Conservation (phyloP, 2,888 invertebrate genomes). For the Pilophorus perplexus region DNA sequence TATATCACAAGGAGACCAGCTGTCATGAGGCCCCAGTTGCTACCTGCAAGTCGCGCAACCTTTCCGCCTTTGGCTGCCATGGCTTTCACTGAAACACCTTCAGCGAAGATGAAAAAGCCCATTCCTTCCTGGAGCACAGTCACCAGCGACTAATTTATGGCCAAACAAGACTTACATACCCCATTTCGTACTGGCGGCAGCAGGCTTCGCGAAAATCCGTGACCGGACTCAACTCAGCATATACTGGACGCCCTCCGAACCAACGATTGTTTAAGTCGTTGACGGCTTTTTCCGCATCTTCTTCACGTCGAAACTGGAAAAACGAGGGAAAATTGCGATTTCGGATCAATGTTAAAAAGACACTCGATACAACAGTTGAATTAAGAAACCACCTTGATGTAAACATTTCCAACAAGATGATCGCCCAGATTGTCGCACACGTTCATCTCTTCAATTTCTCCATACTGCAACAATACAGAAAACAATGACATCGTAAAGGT, state of each 20-base stretch:
- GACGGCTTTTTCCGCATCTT: constrained; percentile 97
- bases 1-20: too few species aligned
- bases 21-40: too few species aligned
- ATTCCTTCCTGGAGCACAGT: background rate
- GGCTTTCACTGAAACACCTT: too few species aligned
- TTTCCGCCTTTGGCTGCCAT: too few species aligned
- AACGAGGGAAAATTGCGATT: too few species aligned
- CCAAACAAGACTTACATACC: too few species aligned
- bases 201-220: constrained; percentile 99
- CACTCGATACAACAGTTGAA: too few species aligned
- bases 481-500: too few species aligned
- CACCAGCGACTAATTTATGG: background rate
- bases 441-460: constrained; percentile 99
- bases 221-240: constrained; percentile 97
- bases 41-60: too few species aligned
- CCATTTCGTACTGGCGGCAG: constrained; percentile 99
- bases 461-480: constrained; percentile 72
- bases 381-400: constrained; percentile 74
- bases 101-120: background rate
- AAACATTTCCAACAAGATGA: constrained; percentile 98
- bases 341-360: too few species aligned
- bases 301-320: constrained; percentile 85
- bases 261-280: constrained; percentile 96
- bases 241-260: constrained; percentile 98
- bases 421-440: constrained; percentile 99